A percentile compares a stretch with the other conserved stretches of the same genome.
Evolutionary conservation across 64 coral and sea anemone species (phyloP).

Genomic region (Platygyra sinensis): DNA sequence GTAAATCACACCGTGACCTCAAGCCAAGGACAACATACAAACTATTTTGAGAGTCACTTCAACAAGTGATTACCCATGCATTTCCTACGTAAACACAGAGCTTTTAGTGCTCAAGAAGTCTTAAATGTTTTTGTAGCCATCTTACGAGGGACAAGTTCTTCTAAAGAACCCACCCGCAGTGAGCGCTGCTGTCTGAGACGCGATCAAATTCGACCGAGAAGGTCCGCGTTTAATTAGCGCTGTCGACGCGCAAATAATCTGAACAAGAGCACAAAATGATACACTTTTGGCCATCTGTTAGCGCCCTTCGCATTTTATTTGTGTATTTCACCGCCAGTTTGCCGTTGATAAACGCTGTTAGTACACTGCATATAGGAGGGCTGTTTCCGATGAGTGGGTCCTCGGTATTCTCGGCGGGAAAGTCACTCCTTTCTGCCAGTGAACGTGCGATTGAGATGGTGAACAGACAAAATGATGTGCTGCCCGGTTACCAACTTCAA

Average conservation of each 20-base stretch:
- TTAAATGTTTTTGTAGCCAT: constrained; percentile 29
- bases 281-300: neutral
- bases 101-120: constrained; percentile 17
- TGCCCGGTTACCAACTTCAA: constrained; percentile 53
- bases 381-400: constrained; percentile 55
- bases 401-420: constrained; percentile 17
- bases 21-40: constrained; percentile 32
- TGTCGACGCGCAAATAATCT: neutral
- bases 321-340: neutral
- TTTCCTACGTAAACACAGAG: constrained; percentile 37
- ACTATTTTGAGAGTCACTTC: constrained; percentile 41
- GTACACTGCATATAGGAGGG: constrained; percentile 52
- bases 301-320: neutral
- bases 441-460: constrained; percentile 61
- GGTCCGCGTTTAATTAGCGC: neutral
- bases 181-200: neutral
- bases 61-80: constrained; percentile 33
- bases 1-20: constrained; percentile 9
- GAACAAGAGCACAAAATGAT: neutral
- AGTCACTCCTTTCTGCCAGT: constrained; percentile 28
- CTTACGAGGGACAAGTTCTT: neutral
- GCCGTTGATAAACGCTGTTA: neutral
- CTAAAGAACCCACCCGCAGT: neutral
- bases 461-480: constrained; percentile 61
- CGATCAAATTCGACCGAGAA: neutral